These are phyloP conservation scores for Stegodyphus mimosarum DNA, from an alignment of 1,140 invertebrate genomes.

Conservation along the genomic window DNA sequence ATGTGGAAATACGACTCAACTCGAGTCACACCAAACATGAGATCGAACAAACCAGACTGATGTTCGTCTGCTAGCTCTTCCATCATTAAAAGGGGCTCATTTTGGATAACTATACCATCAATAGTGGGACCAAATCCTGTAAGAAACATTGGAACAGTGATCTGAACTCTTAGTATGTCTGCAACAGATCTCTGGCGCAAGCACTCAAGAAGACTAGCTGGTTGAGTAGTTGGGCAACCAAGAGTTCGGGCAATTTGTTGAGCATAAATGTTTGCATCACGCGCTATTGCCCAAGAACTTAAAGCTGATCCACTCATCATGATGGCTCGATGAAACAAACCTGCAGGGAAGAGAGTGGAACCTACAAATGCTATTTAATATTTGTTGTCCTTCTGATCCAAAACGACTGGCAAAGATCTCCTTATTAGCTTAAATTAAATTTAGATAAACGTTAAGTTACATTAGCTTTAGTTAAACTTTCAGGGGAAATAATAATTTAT, in stretches of 20 bases:
- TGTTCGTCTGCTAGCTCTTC: constrained; percentile 60
- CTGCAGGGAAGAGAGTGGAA: constrained; percentile 52
- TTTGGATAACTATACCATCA: constrained; percentile 74
- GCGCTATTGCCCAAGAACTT: constrained; percentile 65
- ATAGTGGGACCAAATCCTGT: constrained; percentile 92
- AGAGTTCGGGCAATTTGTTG: constrained; percentile 83
- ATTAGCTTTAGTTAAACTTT: too few relatives aligned
- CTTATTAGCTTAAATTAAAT: too few relatives aligned
- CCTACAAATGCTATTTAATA: constrained; percentile 18
- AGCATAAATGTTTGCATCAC: constrained; percentile 60
- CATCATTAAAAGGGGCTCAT: constrained; percentile 67
- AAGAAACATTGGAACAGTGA: constrained; percentile 83
- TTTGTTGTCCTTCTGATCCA: neutral
- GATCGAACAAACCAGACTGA: constrained; percentile 88
- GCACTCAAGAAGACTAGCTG: constrained; percentile 64
- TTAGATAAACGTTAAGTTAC: too few relatives aligned
- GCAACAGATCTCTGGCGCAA: constrained; percentile 75
- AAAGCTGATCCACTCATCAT: constrained; percentile 66
- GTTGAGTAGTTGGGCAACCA: constrained; percentile 75
- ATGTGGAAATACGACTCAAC: constrained; percentile 71
- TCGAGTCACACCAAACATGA: constrained; percentile 90
- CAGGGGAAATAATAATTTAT: too few relatives aligned
- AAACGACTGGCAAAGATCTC: neutral
- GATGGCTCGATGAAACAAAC: constrained; percentile 66
- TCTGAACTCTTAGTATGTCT: constrained; percentile 71